These are phyloP conservation scores for Enteromius radiatus DNA, from an alignment of 2,797 vertebrate genomes.

Conservation along the genomic window DNA sequence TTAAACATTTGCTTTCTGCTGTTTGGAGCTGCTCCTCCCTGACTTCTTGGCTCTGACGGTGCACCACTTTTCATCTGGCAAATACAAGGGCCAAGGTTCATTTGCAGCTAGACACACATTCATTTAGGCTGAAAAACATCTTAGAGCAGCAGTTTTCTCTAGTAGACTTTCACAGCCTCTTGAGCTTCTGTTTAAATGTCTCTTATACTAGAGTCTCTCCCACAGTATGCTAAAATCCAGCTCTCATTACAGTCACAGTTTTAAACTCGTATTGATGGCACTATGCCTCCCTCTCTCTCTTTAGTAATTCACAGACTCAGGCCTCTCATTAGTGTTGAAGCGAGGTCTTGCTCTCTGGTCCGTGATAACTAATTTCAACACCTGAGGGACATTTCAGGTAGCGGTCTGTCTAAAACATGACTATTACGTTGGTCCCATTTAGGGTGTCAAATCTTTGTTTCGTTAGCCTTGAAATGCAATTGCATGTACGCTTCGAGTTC, in stretches of 20 bases:
- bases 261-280: constrained; percentile 1
- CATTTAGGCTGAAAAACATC: neutral
- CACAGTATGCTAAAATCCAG: constrained; percentile 3
- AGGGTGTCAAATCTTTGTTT: constrained; percentile 26
- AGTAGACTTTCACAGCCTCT: neutral
- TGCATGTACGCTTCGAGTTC: neutral
- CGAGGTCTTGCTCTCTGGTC: constrained; percentile 8
- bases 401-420: constrained; percentile 33
- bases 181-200: constrained; percentile 5
- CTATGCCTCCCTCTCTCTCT: neutral
- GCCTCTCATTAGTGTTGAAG: constrained; percentile 47
- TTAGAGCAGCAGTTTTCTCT: constrained; percentile 19
- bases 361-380: constrained; percentile 35
- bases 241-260: constrained; percentile 41
- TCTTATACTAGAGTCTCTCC: neutral
- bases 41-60: neutral
- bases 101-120: constrained; percentile 20
- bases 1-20: constrained; percentile 7
- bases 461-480: constrained; percentile 26
- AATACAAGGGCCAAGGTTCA: constrained; percentile 34
- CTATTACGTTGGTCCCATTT: constrained; percentile 40
- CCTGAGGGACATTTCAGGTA: constrained; percentile 51
- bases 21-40: neutral
- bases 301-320: constrained; percentile 30
- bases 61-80: constrained; percentile 6